Base-by-base conservation (phyloP, 2,113 vertebrate species). In the Danionella cerebrum region DNA sequence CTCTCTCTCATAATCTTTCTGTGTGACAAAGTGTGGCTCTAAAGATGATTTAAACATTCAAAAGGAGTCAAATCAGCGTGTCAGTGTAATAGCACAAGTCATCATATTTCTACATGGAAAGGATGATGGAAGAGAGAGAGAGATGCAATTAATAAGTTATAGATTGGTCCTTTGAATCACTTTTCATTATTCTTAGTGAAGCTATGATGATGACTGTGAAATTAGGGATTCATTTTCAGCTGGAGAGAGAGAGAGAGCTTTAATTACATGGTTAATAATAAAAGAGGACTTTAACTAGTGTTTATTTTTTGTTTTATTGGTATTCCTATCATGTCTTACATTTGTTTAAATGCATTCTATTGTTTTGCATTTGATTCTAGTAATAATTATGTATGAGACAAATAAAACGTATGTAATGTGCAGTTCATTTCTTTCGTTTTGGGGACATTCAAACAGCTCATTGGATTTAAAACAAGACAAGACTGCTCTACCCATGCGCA, bases 151-250 rank as follows among this genome's bases (percentile, higher is more conserved):
- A 69, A 65, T 74, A 74, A 65, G 59, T 69, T 69, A 57, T 65
- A 73, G 50, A 74, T 59, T 69, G 41, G 39, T 39, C 47, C 59
- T 65, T 71, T 71, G 59, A 69, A 68, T 57, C 68, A 73, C 71
- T 72, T 48, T 73, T 58, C 65, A 73, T 73, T 65, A 73, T 73
- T 73, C 65, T 69, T 64, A 48, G 41, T 50, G 58, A 25, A 50
- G 50, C 69, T 73, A 73, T 64, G 58, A 73, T 55, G 65, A 69
- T 73, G 64, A 73, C 71, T 73, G 71, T 58, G 58, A 73, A 73
- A 73, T 73, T 64, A 73, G 55, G 69, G 58, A 73, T 69, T 64
- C 57, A 57, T 73, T 73, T 69, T 64, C 58, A 33, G 70, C 44
- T 31, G 67, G 39, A 60, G 52, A 65, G 66, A 41, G 25, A 53